These are phyloP conservation scores for Pseudomyrmex dendroicus DNA, from an alignment of 1,140 invertebrate species.

Conservation along the genomic window DNA sequence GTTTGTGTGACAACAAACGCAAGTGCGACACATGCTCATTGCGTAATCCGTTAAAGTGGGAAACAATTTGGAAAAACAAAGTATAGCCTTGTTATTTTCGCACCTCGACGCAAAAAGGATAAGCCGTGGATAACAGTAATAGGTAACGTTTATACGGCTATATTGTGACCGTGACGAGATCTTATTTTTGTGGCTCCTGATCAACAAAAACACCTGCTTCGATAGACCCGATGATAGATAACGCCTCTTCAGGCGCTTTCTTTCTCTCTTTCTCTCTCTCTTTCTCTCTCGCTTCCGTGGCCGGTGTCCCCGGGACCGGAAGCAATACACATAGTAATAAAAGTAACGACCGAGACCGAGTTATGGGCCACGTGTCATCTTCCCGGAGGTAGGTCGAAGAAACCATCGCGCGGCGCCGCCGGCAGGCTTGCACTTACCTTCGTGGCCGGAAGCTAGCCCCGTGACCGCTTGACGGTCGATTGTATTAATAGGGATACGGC, in stretches of 20 bases:
- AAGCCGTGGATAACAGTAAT: too few species aligned
- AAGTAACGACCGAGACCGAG: constrained; percentile 73
- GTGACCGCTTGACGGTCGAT: constrained; percentile 35
- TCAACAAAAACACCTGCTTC: constrained; percentile 70
- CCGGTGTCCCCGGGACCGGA: constrained; percentile 65
- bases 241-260: constrained; percentile 14
- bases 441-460: constrained; percentile 65
- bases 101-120: neutral
- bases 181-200: neutral
- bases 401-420: constrained; percentile 42
- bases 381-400: constrained; percentile 67
- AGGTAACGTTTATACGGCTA: too few species aligned
- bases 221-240: constrained; percentile 72
- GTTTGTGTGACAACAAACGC: neutral
- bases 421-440: constrained; percentile 44
- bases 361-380: constrained; percentile 77
- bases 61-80: neutral
- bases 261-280: neutral
- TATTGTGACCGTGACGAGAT: neutral
- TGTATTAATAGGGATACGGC: constrained; percentile 54
- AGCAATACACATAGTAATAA: constrained; percentile 71
- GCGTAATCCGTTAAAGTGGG: neutral
- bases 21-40: constrained; percentile 35
- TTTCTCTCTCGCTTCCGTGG: constrained; percentile 29
- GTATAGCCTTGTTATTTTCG: neutral